Evolutionary conservation across 2,888 invertebrate genomes (phyloP).

Genomic region (Xanthorhoe spadicearia): DNA sequence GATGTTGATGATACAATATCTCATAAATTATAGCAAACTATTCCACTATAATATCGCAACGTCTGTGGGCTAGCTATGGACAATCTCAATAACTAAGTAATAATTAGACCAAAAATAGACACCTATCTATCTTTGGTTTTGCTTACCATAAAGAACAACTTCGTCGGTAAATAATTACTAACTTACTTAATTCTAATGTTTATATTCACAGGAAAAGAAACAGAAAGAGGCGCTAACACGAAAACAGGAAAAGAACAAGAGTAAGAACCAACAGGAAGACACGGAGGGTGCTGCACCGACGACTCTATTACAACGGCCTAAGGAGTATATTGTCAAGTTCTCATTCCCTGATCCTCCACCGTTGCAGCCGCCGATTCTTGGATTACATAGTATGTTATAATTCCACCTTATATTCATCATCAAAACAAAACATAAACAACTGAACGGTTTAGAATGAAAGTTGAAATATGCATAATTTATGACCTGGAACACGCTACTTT

Average conservation of each 20-base stretch:
- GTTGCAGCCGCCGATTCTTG: slow-evolving; percentile 98
- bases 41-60: no score
- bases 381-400: slow-evolving; percentile 91
- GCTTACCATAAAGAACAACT: no score
- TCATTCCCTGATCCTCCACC: slow-evolving; percentile 98
- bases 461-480: no score
- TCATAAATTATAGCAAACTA: no score
- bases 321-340: slow-evolving; percentile 99
- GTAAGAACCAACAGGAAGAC: slow-evolving; percentile 92
- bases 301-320: slow-evolving; percentile 93
- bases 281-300: slow-evolving; percentile 85
- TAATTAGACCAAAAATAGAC: no score
- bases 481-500: not conserved
- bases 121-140: no score
- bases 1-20: no score
- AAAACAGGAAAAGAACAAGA: slow-evolving; percentile 96
- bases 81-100: no score
- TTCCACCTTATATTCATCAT: not conserved
- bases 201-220: slow-evolving; percentile 89
- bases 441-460: no score
- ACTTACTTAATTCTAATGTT: not conserved
- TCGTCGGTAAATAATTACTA: no score
- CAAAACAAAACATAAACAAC: no score
- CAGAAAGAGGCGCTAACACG: slow-evolving; percentile 95
- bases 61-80: no score